A percentile compares a stretch with the other conserved stretches of the same genome.
These are phyloP conservation scores for Abramis brama DNA, from an alignment of 2,113 vertebrate genomes.

Conservation along the genomic window DNA sequence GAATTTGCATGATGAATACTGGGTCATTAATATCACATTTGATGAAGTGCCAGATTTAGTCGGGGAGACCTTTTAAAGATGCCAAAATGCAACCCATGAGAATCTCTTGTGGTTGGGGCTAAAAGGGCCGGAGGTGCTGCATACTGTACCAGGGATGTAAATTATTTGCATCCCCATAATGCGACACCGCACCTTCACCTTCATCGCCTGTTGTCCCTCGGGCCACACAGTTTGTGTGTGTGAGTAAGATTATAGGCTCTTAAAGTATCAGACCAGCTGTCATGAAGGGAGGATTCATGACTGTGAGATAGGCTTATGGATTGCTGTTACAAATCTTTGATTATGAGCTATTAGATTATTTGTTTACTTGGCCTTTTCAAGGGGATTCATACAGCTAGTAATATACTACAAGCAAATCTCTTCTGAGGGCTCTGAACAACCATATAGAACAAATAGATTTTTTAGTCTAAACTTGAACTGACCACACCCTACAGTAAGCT, in stretches of 20 bases:
- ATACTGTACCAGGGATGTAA: constrained; percentile 35
- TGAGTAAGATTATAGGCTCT: constrained; percentile 11
- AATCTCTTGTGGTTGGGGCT: constrained; percentile 21
- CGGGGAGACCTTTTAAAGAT: constrained; percentile 42
- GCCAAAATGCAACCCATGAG: constrained; percentile 33
- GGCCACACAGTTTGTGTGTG: neutral
- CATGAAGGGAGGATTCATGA: constrained; percentile 20
- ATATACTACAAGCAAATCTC: constrained; percentile 35
- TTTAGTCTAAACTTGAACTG: neutral
- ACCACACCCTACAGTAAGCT: neutral
- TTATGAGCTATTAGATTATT: constrained; percentile 50
- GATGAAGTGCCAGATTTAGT: constrained; percentile 52
- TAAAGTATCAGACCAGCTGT: constrained; percentile 11
- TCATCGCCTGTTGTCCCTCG: constrained; percentile 17
- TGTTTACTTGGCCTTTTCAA: constrained; percentile 57
- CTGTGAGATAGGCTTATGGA: constrained; percentile 33
- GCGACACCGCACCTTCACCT: constrained; percentile 30
- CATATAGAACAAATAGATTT: neutral
- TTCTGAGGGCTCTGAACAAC: constrained; percentile 17
- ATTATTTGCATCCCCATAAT: constrained; percentile 46
- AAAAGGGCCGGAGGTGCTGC: constrained; percentile 30
- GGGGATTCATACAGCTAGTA: constrained; percentile 13
- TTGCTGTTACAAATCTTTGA: constrained; percentile 51
- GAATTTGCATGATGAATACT: constrained; percentile 58
- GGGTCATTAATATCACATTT: constrained; percentile 59